Evolutionary conservation across 2,888 invertebrate genomes (phyloP).

Genomic region (Synergus gifuensis): DNA sequence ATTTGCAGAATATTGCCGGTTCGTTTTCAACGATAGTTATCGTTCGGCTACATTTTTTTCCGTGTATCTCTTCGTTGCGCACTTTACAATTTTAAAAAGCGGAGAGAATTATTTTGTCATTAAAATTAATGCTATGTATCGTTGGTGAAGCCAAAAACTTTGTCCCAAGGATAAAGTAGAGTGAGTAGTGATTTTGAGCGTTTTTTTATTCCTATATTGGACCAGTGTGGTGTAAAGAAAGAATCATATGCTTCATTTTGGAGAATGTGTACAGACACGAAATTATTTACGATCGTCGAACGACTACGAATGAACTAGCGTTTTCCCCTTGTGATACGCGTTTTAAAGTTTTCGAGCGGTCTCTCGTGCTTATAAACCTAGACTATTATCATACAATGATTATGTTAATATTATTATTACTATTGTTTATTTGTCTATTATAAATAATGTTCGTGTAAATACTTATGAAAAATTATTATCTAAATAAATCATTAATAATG

Average conservation of each 20-base stretch:
- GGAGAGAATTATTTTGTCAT: conserved; percentile 33
- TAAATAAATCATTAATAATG: conserved; percentile 74
- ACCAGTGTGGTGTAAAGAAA: conserved; percentile 10
- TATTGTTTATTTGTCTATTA: conserved; percentile 63
- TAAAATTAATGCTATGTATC: not conserved
- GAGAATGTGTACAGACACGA: conserved; percentile 7
- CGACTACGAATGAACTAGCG: conserved; percentile 36
- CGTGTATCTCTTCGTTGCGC: conserved; percentile 4
- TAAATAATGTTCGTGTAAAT: conserved; percentile 71
- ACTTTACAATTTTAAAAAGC: conserved; percentile 10
- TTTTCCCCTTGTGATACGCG: conserved; percentile 49
- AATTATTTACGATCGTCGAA: conserved; percentile 46
- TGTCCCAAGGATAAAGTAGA: conserved; percentile 1
- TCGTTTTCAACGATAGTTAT: not conserved
- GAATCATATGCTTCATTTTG: conserved; percentile 12
- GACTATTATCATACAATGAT: conserved; percentile 63
- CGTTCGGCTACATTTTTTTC: not conserved
- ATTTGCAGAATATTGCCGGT: not conserved
- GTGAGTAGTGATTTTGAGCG: conserved; percentile 11
- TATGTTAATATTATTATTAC: conserved; percentile 66
- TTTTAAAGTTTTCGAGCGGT: conserved; percentile 56
- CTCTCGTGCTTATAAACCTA: conserved; percentile 66
- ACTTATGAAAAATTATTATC: conserved; percentile 69
- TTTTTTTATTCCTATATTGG: conserved; percentile 30
- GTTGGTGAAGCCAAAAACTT: conserved; percentile 18